Conservation (phyloP, 2,113 vertebrate species). For the Edolisoma coerulescens region DNA sequence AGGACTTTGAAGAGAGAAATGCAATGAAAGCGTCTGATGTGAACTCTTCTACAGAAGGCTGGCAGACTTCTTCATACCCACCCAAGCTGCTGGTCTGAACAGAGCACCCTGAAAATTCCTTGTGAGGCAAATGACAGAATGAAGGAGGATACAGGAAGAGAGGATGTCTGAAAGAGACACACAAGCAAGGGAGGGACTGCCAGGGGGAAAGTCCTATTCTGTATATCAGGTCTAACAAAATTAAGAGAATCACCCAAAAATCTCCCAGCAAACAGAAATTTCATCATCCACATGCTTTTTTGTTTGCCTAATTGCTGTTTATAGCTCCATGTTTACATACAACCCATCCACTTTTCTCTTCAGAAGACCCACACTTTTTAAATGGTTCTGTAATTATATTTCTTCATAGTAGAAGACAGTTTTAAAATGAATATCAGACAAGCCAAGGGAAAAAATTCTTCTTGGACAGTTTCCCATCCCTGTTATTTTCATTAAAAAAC, state of each 20-base stretch:
- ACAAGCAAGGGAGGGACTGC: neutral
- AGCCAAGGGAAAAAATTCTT: slow-evolving; percentile 21
- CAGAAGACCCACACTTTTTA: neutral
- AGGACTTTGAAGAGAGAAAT: slow-evolving; percentile 12
- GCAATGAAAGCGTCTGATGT: neutral
- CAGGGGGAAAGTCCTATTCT: neutral
- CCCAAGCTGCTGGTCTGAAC: neutral
- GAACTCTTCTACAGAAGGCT: slow-evolving; percentile 39
- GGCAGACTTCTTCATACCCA: neutral
- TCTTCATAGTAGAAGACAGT: neutral
- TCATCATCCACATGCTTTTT: neutral
- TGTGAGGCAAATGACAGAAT: neutral
- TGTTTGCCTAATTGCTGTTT: neutral
- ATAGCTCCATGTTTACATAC: neutral
- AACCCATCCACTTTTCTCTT: neutral
- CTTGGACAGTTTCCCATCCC: slow-evolving; percentile 18
- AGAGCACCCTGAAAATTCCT: neutral
- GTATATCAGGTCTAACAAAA: neutral
- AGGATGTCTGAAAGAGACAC: neutral
- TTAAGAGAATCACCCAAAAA: neutral
- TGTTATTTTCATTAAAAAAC: slow-evolving; percentile 49
- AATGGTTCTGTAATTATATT: neutral
- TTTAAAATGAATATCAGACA: neutral
- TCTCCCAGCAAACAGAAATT: neutral
- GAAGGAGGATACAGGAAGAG: neutral